Conservation (phyloP, 2,113 vertebrate genomes). For the Laticauda colubrina region DNA sequence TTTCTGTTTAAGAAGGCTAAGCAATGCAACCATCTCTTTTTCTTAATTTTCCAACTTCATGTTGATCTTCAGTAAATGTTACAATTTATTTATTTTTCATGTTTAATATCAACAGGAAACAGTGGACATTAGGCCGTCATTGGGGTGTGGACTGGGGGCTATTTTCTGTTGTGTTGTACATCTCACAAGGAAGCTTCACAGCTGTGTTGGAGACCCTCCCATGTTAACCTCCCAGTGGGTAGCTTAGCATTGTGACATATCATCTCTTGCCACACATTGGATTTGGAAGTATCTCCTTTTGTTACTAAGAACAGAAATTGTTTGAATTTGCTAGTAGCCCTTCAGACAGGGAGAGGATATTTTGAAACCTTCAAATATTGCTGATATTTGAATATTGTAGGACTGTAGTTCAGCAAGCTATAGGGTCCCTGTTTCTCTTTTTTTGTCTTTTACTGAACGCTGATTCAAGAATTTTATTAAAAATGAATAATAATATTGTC, state of each 20-base stretch:
- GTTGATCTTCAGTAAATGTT: not conserved
- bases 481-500: not conserved
- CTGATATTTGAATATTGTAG: not conserved
- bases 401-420: not conserved
- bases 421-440: not conserved
- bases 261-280: not conserved
- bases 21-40: not conserved
- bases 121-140: not conserved
- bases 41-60: not conserved
- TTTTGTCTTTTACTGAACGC: not conserved
- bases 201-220: not conserved
- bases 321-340: not conserved
- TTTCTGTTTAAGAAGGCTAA: not conserved
- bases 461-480: not conserved
- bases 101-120: not conserved
- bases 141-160: not conserved
- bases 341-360: not conserved
- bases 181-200: not conserved
- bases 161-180: not conserved
- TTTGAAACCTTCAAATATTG: not conserved
- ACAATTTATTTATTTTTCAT: not conserved
- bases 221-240: not conserved
- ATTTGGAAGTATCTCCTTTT: too few relatives aligned
- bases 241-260: not conserved
- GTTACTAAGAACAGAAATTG: not conserved